phyloP scores from a whole-genome alignment of 2,888 invertebrate species.

The Tinea semifulvella region DNA sequence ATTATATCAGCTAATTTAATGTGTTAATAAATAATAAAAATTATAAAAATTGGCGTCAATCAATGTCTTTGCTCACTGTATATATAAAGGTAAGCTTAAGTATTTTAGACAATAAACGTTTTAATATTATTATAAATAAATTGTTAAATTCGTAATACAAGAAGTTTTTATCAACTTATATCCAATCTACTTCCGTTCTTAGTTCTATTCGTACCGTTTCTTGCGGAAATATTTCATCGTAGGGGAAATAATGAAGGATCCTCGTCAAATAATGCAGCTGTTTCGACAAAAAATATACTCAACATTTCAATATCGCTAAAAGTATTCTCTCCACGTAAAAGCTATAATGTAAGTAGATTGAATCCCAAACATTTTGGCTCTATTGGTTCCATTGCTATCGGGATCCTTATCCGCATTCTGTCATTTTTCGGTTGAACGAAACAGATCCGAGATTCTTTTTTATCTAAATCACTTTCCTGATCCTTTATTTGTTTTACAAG shows the following conservation, averaged over 20 bases:
- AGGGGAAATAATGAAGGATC: too few relatives aligned
- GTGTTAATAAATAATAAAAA: too few relatives aligned
- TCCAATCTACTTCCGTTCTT: too few relatives aligned
- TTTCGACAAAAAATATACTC: constrained; percentile 4
- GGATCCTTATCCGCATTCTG: constrained; percentile 32
- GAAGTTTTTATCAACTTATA: too few relatives aligned
- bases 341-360: constrained; percentile 49
- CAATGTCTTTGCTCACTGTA: too few relatives aligned
- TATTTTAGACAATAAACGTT: too few relatives aligned
- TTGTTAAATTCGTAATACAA: too few relatives aligned
- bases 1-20: too few relatives aligned
- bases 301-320: constrained; percentile 37
- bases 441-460: constrained; percentile 23
- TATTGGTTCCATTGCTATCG: constrained; percentile 39
- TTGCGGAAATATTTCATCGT: background rate
- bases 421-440: constrained; percentile 30
- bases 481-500: constrained; percentile 21
- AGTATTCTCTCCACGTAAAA: constrained; percentile 40
- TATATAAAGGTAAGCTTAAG: too few relatives aligned
- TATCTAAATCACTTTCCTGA: constrained; percentile 25
- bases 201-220: too few relatives aligned
- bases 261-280: constrained; percentile 8
- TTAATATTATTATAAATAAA: too few relatives aligned
- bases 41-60: too few relatives aligned
- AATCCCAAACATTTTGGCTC: constrained; percentile 42